Conservation (phyloP, 2,888 invertebrate species). For the Alloscopus bannaensis region DNA sequence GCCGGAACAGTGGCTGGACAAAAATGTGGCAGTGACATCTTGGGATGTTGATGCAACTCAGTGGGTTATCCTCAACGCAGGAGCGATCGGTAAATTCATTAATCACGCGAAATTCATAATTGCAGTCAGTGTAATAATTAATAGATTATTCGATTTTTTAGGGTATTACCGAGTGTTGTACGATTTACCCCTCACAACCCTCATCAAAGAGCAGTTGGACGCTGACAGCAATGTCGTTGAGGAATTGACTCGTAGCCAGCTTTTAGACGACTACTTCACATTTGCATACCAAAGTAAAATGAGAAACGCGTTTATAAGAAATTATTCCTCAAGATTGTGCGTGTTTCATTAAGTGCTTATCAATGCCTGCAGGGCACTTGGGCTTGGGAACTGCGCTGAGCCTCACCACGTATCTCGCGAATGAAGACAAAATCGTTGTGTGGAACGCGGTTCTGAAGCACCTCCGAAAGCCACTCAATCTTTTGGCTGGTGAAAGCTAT, state of each 20-base stretch:
- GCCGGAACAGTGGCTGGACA: conserved; percentile 64
- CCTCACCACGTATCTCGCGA: conserved; percentile 49
- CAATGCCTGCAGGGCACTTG: conserved; percentile 50
- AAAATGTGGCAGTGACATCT: conserved; percentile 59
- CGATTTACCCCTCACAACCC: conserved; percentile 54
- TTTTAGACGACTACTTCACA: conserved; percentile 69
- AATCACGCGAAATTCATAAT: too few species aligned
- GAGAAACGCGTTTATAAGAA: neutral
- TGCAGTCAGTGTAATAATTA: conserved; percentile 1
- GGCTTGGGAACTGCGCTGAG: conserved; percentile 52
- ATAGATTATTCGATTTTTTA: conserved; percentile 36
- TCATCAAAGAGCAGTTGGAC: conserved; percentile 55
- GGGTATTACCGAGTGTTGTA: conserved; percentile 69
- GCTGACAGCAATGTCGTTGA: conserved; percentile 46
- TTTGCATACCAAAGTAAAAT: conserved; percentile 64
- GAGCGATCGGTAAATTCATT: conserved; percentile 66
- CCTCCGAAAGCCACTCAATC: conserved; percentile 48
- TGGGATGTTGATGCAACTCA: conserved; percentile 51
- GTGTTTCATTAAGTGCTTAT: too few species aligned
- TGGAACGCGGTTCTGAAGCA: conserved; percentile 67
- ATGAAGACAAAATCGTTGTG: conserved; percentile 60
- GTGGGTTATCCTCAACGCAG: conserved; percentile 69
- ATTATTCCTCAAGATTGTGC: too few species aligned
- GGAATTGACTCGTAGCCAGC: conserved; percentile 64
- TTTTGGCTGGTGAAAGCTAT: conserved; percentile 32